These are phyloP conservation scores for Nycticryphes semicollaris DNA, from an alignment of 2,113 vertebrate species.

Conservation along the genomic window DNA sequence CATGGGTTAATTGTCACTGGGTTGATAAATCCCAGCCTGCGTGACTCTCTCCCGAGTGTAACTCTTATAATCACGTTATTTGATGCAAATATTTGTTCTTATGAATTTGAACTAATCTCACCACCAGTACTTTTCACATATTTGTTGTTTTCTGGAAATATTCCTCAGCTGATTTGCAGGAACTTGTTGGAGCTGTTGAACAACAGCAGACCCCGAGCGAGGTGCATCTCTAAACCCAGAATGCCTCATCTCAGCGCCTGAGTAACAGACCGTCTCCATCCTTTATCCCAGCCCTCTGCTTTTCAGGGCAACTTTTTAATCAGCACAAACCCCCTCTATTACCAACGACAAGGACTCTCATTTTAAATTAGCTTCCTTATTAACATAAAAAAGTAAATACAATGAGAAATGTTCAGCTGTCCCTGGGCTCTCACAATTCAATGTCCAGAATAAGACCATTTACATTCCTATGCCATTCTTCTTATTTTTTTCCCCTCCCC, in stretches of 20 bases:
- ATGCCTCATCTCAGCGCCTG: not conserved
- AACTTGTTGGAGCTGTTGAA: not conserved
- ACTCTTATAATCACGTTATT: not conserved
- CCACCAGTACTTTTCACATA: not conserved
- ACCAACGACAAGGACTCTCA: not conserved
- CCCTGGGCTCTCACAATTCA: not conserved
- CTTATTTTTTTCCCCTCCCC: not conserved
- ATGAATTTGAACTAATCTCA: not conserved
- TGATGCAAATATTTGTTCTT: not conserved
- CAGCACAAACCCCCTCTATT: not conserved
- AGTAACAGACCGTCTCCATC: not conserved
- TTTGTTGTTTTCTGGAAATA: not conserved
- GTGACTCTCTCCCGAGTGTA: rapidly evolving
- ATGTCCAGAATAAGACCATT: not conserved
- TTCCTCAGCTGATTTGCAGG: not conserved
- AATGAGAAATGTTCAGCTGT: not conserved
- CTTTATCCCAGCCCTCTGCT: not conserved
- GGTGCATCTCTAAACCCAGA: not conserved
- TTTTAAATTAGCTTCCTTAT: not conserved
- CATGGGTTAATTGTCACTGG: not conserved
- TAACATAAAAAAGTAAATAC: not conserved
- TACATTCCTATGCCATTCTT: not conserved
- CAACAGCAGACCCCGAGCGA: rapidly evolving
- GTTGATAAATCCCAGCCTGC: not conserved
- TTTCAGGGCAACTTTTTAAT: not conserved